A percentile compares a stretch with the other conserved stretches of the same genome.
Evolutionary conservation across 2,888 invertebrate species (phyloP).

Genomic region (Drosophila tanythrix): DNA sequence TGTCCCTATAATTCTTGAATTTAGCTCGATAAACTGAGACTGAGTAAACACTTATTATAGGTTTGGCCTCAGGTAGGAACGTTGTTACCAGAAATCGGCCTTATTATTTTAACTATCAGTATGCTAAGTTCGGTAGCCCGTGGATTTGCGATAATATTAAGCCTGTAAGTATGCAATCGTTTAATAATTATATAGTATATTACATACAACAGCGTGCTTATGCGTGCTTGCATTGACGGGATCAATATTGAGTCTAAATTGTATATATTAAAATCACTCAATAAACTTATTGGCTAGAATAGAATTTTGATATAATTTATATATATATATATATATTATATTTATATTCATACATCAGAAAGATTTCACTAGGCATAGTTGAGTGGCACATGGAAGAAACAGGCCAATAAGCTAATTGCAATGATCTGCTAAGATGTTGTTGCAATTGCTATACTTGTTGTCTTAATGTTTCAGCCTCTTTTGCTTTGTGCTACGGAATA

Average conservation of each 20-base stretch:
- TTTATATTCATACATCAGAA: not conserved
- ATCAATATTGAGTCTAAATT: not conserved
- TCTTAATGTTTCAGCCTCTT: constrained; percentile 1
- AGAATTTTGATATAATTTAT: not conserved
- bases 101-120: not conserved
- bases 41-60: not conserved
- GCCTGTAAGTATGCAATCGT: constrained; percentile 12
- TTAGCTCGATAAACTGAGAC: not conserved
- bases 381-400: constrained; percentile 4
- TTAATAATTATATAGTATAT: not conserved
- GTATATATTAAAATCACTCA: not conserved
- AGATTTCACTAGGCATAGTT: not conserved
- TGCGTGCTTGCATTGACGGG: not conserved
- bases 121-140: too few relatives aligned
- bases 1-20: too few relatives aligned
- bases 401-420: constrained; percentile 27
- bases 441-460: not conserved
- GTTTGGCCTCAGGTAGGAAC: not conserved
- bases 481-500: constrained; percentile 1
- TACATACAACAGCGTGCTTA: not conserved
- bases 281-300: not conserved
- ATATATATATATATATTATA: not conserved
- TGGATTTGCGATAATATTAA: not conserved
- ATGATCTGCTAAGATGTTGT: constrained; percentile 8
- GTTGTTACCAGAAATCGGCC: not conserved